Percentiles rank a stretch among this genome's conserved stretches.
Conservation (phyloP, 1,140 invertebrate species). For the Acromyrmex charruanus region DNA sequence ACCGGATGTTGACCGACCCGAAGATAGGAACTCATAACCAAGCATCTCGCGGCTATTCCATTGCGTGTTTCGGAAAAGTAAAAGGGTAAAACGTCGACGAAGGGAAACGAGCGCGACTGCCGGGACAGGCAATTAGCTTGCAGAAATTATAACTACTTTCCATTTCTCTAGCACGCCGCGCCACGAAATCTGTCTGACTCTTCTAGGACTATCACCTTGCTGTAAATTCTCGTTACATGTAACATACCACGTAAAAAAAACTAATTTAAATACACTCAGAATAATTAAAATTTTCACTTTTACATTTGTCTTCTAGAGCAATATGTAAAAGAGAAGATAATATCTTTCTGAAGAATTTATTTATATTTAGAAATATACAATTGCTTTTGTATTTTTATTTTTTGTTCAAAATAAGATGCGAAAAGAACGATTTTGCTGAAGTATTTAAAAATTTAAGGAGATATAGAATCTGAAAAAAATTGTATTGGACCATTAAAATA, state of each 20-base stretch:
- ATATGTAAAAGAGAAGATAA: background rate
- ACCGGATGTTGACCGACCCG: constrained; percentile 6
- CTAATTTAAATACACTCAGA: background rate
- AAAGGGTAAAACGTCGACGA: constrained; percentile 61
- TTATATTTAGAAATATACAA: background rate
- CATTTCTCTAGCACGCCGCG: constrained; percentile 47
- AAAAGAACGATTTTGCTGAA: no score
- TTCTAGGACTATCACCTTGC: constrained; percentile 23
- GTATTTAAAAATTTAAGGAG: no score
- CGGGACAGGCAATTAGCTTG: constrained; percentile 66
- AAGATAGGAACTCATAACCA: constrained; percentile 25
- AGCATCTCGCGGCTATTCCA: constrained; percentile 27
- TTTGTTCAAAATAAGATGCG: background rate
- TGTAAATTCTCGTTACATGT: constrained; percentile 36
- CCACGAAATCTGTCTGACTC: constrained; percentile 41
- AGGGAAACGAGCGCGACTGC: constrained; percentile 43
- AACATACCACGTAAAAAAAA: background rate
- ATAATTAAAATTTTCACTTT: background rate
- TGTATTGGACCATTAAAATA: no score
- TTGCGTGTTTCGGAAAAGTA: constrained; percentile 56
- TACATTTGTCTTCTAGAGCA: background rate
- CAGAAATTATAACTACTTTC: constrained; percentile 65
- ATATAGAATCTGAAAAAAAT: no score
- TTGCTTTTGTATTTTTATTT: background rate
- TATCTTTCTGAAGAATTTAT: background rate